phyloP scores from a whole-genome alignment of 2,113 vertebrate species.

The Falcunculus frontatus region DNA sequence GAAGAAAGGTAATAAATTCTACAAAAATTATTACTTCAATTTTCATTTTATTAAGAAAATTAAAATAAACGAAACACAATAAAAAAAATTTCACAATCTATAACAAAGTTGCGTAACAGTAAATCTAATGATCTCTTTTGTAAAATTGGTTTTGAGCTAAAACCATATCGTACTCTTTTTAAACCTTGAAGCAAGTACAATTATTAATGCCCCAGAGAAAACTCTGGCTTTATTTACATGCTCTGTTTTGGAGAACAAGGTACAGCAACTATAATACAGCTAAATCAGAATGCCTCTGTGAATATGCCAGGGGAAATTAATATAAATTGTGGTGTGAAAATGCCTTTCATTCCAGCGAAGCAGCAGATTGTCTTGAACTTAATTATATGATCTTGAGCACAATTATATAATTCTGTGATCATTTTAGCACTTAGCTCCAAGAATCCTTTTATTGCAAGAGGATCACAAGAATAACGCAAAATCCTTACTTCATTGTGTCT shows the following conservation, averaged over 20 bases:
- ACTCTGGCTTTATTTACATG: neutral
- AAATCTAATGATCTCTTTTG: neutral
- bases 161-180: neutral
- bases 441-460: neutral
- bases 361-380: neutral
- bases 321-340: neutral
- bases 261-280: neutral
- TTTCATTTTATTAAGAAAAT: neutral
- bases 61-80: neutral
- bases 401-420: neutral
- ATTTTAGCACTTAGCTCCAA: neutral
- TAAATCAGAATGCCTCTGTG: neutral
- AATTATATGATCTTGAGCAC: neutral
- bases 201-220: neutral
- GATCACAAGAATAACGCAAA: neutral
- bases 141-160: neutral
- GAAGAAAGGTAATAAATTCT: neutral
- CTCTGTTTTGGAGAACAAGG: neutral
- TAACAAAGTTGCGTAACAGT: neutral
- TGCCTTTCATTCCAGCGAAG: neutral
- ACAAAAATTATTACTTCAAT: neutral
- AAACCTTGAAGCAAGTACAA: neutral
- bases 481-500: neutral
- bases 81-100: neutral
- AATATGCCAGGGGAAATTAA: neutral